Base-by-base conservation (phyloP, 2,888 invertebrate genomes). In the Apodemia zela region DNA sequence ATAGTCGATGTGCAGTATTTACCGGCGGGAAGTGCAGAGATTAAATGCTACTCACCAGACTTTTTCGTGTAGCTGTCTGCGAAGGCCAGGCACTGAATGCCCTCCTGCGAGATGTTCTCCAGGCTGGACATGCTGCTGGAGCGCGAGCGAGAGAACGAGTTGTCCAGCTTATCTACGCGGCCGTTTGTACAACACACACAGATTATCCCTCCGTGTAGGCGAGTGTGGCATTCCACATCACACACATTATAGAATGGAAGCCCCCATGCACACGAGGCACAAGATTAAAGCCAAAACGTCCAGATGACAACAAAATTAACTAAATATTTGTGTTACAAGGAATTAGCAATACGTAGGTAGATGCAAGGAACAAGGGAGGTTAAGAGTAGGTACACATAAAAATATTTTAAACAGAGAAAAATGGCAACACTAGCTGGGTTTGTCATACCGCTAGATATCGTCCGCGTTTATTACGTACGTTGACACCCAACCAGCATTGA, bases 111-210 rank as follows among this genome's bases (percentile, higher is more conserved):
- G 92, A 98, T 98, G 93, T 98, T 98, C 93, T 99, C 98, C 83
- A 99, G 93, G 89, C 98, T 98, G 80, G 98, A 98, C 96, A 98
- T 98, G 89, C 98, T 98, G 88, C 98, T 98, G 87, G 98, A 98
- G 80, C 98, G 95, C 74, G 98, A 99, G 85, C 98, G 94, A 78
- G 98, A 98, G 93, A 98, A 98, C 76, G 97, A 97, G 89, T 96
- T 97, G 93, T 98, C 98, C 94, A 97, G 94, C 94, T 98, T 98
- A 94, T 98, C 98, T 98, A 94, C 93, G 92, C 96, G 95, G 92
- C 95, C 95, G 83, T 86, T 84, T 78, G 79, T 78, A 82, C 78
- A 87, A 78, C 79, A 80, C 76, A 79, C 69, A 73, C 72, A 75
- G 76, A 77, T 86, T 85, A 87, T 79, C 75, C 75, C 76, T 76